Evolutionary conservation across 2,113 vertebrate species (phyloP).

Genomic region (Neodontobutis hainanensis): DNA sequence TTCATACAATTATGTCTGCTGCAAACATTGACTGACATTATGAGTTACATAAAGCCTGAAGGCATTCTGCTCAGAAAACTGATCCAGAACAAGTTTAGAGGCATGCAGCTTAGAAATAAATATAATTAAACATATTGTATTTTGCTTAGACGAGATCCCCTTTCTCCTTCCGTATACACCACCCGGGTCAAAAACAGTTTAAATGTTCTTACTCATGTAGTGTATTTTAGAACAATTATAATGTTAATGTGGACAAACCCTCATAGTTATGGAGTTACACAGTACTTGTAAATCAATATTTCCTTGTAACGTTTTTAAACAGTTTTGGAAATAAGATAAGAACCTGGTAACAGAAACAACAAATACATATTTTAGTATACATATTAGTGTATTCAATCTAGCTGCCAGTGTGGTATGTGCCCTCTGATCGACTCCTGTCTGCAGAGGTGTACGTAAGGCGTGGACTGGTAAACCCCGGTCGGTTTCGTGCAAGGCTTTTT

Average conservation of each 20-base stretch:
- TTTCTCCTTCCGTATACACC: constrained; percentile 46
- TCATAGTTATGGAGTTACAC: neutral
- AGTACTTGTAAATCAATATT: constrained; percentile 21
- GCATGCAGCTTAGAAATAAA: constrained; percentile 62
- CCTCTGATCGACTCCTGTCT: constrained; percentile 69
- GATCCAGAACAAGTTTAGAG: constrained; percentile 63
- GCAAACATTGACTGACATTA: constrained; percentile 23
- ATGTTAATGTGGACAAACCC: too few relatives aligned
- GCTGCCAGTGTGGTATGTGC: constrained; percentile 65
- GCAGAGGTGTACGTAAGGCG: constrained; percentile 58
- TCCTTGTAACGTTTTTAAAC: constrained; percentile 18
- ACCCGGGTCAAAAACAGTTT: too few relatives aligned
- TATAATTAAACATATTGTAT: constrained; percentile 66
- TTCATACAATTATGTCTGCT: too few relatives aligned
- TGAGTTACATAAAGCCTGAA: constrained; percentile 38
- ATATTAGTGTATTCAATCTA: constrained; percentile 50
- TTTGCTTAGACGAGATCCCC: constrained; percentile 56
- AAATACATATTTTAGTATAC: constrained; percentile 45
- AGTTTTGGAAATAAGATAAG: constrained; percentile 18
- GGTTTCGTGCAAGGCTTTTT: constrained; percentile 76
- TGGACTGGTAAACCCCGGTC: constrained; percentile 58
- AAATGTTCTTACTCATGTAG: too few relatives aligned
- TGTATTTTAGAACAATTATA: too few relatives aligned
- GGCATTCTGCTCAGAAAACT: constrained; percentile 32
- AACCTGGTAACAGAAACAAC: constrained; percentile 54